Evolutionary conservation across 2,113 vertebrate species (phyloP).

Genomic region (Corythoichthys haematopterus): DNA sequence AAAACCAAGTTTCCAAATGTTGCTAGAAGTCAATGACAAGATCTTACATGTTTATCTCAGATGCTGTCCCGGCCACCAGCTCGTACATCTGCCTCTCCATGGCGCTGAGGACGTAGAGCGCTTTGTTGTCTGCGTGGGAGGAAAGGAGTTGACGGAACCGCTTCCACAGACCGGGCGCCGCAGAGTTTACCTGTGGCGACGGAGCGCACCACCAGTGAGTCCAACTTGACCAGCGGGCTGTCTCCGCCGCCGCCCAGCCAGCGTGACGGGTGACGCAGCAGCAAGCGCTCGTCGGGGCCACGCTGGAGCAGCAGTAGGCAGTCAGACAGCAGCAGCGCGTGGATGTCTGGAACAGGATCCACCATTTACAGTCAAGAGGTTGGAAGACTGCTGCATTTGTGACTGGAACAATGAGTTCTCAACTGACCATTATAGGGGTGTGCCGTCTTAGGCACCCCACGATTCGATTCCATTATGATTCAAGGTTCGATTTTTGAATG

Average conservation of each 20-base stretch:
- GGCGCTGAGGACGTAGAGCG: slow-evolving; percentile 91
- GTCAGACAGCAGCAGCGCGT: slow-evolving; percentile 86
- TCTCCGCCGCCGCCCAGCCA: slow-evolving; percentile 71
- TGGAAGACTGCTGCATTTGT: no score
- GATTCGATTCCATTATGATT: no score
- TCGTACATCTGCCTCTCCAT: slow-evolving; percentile 92
- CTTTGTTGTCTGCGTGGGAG: slow-evolving; percentile 78
- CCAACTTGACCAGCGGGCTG: slow-evolving; percentile 83
- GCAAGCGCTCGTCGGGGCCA: slow-evolving; percentile 81
- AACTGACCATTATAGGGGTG: no score
- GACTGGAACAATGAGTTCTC: no score
- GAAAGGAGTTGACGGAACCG: no score
- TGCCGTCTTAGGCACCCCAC: no score
- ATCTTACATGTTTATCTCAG: slow-evolving; percentile 85
- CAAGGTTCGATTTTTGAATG: no score
- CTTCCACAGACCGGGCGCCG: not conserved
- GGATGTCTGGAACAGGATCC: slow-evolving; percentile 74
- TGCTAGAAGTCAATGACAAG: not conserved
- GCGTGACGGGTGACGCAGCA: slow-evolving; percentile 79
- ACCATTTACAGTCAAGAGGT: no score
- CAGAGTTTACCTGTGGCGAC: slow-evolving; percentile 80
- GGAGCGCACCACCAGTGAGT: slow-evolving; percentile 80
- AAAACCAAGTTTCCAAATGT: not conserved
- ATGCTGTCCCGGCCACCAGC: slow-evolving; percentile 79
- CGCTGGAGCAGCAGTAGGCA: slow-evolving; percentile 83